A percentile compares a stretch with the other conserved stretches of the same genome.
Evolutionary conservation across 2,797 vertebrate species (phyloP).

Genomic region (Hippoglossus hippoglossus): DNA sequence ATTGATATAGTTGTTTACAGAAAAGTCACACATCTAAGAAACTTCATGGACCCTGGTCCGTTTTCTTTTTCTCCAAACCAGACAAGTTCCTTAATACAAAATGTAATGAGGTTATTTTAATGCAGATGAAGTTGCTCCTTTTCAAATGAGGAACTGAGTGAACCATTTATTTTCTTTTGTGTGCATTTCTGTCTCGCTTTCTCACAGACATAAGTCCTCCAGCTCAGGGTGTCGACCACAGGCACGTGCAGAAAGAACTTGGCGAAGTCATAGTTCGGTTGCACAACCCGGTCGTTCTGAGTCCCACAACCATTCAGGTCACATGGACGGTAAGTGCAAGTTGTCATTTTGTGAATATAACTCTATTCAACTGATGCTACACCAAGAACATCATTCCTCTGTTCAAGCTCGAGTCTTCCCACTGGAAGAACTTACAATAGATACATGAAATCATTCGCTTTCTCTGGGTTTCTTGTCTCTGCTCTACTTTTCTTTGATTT

Average conservation of each 20-base stretch:
- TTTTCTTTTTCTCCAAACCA: slow-evolving; percentile 37
- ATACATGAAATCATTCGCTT: background rate
- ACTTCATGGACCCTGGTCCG: slow-evolving; percentile 19
- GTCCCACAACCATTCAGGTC: slow-evolving; percentile 95
- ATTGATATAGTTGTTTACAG: slow-evolving; percentile 48
- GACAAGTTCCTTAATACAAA: slow-evolving; percentile 39
- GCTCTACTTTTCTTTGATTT: slow-evolving; percentile 41
- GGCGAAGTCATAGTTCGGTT: slow-evolving; percentile 95
- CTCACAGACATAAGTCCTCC: slow-evolving; percentile 95
- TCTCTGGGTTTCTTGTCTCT: slow-evolving; percentile 3
- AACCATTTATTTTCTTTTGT: slow-evolving; percentile 5
- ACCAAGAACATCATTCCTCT: background rate
- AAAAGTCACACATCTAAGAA: slow-evolving; percentile 44
- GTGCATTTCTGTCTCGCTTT: slow-evolving; percentile 17
- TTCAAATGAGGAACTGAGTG: slow-evolving; percentile 40
- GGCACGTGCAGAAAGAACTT: slow-evolving; percentile 97
- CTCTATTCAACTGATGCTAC: background rate
- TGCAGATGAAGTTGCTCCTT: slow-evolving; percentile 54
- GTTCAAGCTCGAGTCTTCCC: background rate
- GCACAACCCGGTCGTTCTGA: slow-evolving; percentile 94
- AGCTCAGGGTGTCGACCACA: slow-evolving; percentile 97
- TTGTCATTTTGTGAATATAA: slow-evolving; percentile 6
- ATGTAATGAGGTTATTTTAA: slow-evolving; percentile 56
- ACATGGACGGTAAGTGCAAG: slow-evolving; percentile 93
- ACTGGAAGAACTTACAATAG: background rate